phyloP scores from a whole-genome alignment of 1,140 invertebrate genomes.

The Adoxophyes honmai region DNA sequence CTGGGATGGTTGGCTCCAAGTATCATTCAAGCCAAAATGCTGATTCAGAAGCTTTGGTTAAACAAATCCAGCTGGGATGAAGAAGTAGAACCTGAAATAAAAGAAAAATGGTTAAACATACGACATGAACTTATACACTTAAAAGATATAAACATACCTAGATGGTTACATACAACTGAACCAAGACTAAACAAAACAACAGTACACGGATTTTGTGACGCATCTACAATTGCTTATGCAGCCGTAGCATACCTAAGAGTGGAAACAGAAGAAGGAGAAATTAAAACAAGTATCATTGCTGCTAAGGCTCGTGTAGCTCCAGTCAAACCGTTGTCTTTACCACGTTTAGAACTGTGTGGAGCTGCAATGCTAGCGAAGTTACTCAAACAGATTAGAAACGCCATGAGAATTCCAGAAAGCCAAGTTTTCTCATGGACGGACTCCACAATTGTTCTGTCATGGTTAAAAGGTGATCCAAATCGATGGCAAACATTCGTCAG shows the following conservation, averaged over 20 bases:
- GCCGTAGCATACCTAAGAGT: slow-evolving; percentile 40
- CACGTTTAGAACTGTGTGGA: slow-evolving; percentile 47
- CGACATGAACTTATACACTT: slow-evolving; percentile 18
- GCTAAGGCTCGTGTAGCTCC: slow-evolving; percentile 61
- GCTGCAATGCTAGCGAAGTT: slow-evolving; percentile 37
- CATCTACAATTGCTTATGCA: slow-evolving; percentile 19
- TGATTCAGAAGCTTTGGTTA: slow-evolving; percentile 69
- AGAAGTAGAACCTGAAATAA: slow-evolving; percentile 17
- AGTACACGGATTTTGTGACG: slow-evolving; percentile 27
- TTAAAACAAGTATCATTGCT: slow-evolving; percentile 35
- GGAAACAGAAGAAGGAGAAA: slow-evolving; percentile 17
- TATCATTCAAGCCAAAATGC: slow-evolving; percentile 57
- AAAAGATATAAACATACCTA: slow-evolving; percentile 15
- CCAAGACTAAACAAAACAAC: background rate
- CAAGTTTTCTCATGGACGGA: slow-evolving; percentile 42
- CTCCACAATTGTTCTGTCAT: slow-evolving; percentile 44
- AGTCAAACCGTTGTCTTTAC: slow-evolving; percentile 45
- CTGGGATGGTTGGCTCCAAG: slow-evolving; percentile 59
- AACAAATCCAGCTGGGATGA: slow-evolving; percentile 54
- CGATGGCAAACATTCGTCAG: slow-evolving; percentile 30
- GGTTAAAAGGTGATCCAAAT: slow-evolving; percentile 36
- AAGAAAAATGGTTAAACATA: slow-evolving; percentile 21
- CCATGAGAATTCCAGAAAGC: slow-evolving; percentile 15
- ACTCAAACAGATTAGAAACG: slow-evolving; percentile 19
- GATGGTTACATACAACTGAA: slow-evolving; percentile 23